These are phyloP conservation scores for Colostygia pectinataria DNA, from an alignment of 2,888 invertebrate species.

Conservation along the genomic window DNA sequence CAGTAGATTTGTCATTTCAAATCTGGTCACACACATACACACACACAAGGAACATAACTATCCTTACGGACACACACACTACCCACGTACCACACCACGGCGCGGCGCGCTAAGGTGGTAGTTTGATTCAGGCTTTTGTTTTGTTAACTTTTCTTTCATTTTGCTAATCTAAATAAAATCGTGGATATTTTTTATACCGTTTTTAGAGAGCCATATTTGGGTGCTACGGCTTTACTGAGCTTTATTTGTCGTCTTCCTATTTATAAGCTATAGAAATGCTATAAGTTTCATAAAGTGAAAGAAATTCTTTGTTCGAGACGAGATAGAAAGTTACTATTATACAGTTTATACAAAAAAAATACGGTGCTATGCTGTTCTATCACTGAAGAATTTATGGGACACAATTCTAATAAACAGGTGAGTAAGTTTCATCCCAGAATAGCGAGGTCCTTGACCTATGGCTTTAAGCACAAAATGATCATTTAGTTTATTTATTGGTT, in stretches of 20 bases:
- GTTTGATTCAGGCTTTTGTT: constrained; percentile 9
- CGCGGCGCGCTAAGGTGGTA: no score
- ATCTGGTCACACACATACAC: no score
- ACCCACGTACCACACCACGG: no score
- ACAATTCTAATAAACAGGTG: constrained; percentile 45
- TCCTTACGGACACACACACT: no score
- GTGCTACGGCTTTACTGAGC: not conserved
- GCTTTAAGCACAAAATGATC: not conserved
- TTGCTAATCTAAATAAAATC: constrained; percentile 6
- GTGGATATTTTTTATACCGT: not conserved
- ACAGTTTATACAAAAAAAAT: constrained; percentile 3
- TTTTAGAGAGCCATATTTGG: not conserved
- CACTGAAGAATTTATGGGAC: constrained; percentile 48
- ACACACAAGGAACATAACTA: no score
- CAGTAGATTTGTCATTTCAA: no score
- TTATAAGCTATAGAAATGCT: not conserved
- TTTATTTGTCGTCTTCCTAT: not conserved
- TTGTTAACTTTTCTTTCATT: constrained; percentile 21
- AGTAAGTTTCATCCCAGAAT: constrained; percentile 26
- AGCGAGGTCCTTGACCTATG: constrained; percentile 18
- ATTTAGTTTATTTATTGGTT: no score
- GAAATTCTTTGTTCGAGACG: constrained; percentile 25
- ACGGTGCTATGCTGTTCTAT: constrained; percentile 26
- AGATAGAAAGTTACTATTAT: constrained; percentile 28
- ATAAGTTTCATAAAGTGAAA: constrained; percentile 24